These are phyloP conservation scores for Tiliacea citrago DNA, from an alignment of 2,888 invertebrate species.

Conservation along the genomic window DNA sequence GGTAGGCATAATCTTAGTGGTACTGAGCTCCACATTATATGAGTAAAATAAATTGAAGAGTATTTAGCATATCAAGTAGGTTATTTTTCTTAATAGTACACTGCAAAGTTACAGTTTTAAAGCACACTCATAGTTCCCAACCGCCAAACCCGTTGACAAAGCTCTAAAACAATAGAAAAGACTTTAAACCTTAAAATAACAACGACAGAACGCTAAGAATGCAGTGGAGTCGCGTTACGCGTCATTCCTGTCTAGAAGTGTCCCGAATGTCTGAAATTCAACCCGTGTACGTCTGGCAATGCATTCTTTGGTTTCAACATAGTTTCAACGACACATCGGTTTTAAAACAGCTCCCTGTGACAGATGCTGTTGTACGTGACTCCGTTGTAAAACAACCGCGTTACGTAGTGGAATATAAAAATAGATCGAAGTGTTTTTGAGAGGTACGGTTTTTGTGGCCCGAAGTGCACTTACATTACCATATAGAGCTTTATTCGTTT, in stretches of 20 bases:
- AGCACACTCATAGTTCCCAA: slow-evolving; percentile 25
- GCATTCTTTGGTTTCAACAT: slow-evolving; percentile 76
- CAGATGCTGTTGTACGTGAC: slow-evolving; percentile 85
- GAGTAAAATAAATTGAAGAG: neutral
- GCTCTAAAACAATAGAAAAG: slow-evolving; percentile 60
- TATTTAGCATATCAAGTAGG: neutral
- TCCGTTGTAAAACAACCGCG: slow-evolving; percentile 80
- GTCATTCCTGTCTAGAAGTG: slow-evolving; percentile 64
- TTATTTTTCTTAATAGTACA: neutral
- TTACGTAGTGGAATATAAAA: slow-evolving; percentile 75
- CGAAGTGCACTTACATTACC: slow-evolving; percentile 65
- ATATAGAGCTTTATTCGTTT: slow-evolving; percentile 60
- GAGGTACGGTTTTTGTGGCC: slow-evolving; percentile 62
- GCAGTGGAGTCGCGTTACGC: slow-evolving; percentile 57
- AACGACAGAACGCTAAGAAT: slow-evolving; percentile 59
- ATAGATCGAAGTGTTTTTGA: slow-evolving; percentile 73
- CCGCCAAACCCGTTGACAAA: slow-evolving; percentile 35
- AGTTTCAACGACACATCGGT: slow-evolving; percentile 81
- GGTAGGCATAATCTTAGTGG: too few species aligned
- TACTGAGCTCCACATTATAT: too few species aligned
- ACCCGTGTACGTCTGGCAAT: slow-evolving; percentile 61
- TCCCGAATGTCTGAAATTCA: slow-evolving; percentile 66
- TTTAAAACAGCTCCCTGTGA: slow-evolving; percentile 80
- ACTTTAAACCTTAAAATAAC: slow-evolving; percentile 59
- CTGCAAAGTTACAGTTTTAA: slow-evolving; percentile 6